Base-by-base conservation (phyloP, 2,888 invertebrate species). In the Limnephilus lunatus region DNA sequence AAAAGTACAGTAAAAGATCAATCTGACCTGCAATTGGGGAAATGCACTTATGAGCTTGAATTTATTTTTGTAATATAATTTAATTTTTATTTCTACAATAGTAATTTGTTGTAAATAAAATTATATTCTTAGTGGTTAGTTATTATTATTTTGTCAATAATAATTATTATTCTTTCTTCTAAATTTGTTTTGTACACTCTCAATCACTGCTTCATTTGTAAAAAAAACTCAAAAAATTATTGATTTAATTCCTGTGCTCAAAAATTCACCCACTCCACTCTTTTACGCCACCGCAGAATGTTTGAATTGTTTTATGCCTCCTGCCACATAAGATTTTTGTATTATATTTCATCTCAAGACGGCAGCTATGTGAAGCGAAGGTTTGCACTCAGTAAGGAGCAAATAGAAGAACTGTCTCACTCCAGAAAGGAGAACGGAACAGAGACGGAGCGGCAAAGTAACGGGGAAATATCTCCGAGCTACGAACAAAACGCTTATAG, bases 311-410 rank as follows among this genome's bases (percentile, higher is more conserved):
- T 90, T 48, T 90, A 30, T 82, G 32, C 82, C 48, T 82, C 90
- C 44, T 48, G 44, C 92, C 39, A 82, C 90, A 88, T 91, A 93
- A 93, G 91, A 85, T 90, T 90, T 31, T 92, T 91, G 91, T 92
- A 89, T 93, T 93, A 92, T 93, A 91, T 90, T 93, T 92, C 89
- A 93, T 91, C 80, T 95, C 95, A 96, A 96, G 96, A 96, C 96
- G 96, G 96, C 96, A 96, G 96, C 95, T 96, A 96, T 96, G 95
- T 96, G 96, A 96, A 96, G 95, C 95, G 96, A 95, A 96, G 96
- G 94, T 96, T 96, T 95, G 96, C 96, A 95, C 96, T 96, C 95
- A 96, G 96, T 95, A 95, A 96, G 95, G 96, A 96, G 95, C 96
- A 96, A 95, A 96, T 96, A 95, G 96, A 96, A 95, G 96, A 96